Conservation (phyloP, 1,140 invertebrate species). For the Bombus fervidus region DNA sequence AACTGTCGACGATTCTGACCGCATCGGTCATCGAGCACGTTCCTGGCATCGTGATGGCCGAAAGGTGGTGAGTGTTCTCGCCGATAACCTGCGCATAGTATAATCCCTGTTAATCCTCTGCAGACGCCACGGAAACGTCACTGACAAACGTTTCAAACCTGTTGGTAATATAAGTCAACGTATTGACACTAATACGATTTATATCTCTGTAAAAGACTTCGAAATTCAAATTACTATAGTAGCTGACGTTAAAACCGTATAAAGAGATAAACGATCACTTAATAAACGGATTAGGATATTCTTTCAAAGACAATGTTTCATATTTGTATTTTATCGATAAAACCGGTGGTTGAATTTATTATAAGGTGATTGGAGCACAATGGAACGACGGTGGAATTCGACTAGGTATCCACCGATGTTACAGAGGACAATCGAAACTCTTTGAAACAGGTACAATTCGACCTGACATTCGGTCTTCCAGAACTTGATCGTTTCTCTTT, state of each 20-base stretch:
- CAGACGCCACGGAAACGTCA: conserved; percentile 32
- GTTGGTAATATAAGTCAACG: background rate
- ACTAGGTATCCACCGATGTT: background rate
- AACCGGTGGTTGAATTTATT: background rate
- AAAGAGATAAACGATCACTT: background rate
- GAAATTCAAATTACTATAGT: background rate
- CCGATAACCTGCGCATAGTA: conserved; percentile 58
- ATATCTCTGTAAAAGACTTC: no score
- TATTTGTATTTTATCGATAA: no score
- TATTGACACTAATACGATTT: background rate
- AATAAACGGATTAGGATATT: background rate
- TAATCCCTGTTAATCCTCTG: conserved; percentile 59
- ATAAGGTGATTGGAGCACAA: no score
- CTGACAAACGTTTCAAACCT: background rate
- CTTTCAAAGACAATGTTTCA: no score
- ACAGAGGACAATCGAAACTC: background rate
- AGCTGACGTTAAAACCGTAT: background rate
- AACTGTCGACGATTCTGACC: conserved; percentile 65
- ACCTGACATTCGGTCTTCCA: background rate
- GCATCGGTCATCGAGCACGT: conserved; percentile 67
- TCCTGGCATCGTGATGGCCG: conserved; percentile 63
- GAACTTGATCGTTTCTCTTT: background rate
- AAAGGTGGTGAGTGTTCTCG: conserved; percentile 60
- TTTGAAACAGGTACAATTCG: conserved; percentile 4
- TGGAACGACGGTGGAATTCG: background rate